phyloP scores from a whole-genome alignment of 2,113 vertebrate species.

The Hyaena hyaena region DNA sequence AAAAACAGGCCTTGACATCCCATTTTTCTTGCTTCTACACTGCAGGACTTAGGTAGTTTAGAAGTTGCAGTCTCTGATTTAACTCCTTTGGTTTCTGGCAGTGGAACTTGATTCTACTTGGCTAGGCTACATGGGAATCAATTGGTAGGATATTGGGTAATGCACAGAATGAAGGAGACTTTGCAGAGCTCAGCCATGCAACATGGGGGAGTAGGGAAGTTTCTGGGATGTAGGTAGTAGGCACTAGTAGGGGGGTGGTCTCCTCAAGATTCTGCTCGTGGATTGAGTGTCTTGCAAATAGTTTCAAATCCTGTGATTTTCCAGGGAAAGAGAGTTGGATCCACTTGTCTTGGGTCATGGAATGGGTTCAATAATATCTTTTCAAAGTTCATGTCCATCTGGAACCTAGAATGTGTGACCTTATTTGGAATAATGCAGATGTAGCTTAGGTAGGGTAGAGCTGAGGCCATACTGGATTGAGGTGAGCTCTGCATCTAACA shows the following conservation, averaged over 20 bases:
- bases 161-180: background rate
- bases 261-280: background rate
- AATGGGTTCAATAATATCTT: background rate
- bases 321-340: background rate
- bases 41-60: background rate
- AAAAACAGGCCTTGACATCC: background rate
- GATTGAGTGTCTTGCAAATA: background rate
- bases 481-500: background rate
- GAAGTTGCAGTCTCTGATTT: background rate
- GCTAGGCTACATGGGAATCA: background rate
- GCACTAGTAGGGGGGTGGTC: background rate
- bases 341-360: background rate
- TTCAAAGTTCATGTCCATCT: background rate
- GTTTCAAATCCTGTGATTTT: background rate
- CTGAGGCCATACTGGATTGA: background rate
- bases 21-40: background rate
- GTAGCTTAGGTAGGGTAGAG: background rate
- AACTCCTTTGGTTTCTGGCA: constrained; percentile 2
- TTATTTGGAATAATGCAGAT: constrained; percentile 18
- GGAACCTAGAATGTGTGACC: background rate
- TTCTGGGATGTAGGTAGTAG: background rate
- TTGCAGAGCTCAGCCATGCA: background rate
- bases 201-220: background rate
- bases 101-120: background rate
- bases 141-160: background rate